Evolutionary conservation across 2,113 vertebrate species (phyloP).

Genomic region (Pseudorectes ferrugineus): DNA sequence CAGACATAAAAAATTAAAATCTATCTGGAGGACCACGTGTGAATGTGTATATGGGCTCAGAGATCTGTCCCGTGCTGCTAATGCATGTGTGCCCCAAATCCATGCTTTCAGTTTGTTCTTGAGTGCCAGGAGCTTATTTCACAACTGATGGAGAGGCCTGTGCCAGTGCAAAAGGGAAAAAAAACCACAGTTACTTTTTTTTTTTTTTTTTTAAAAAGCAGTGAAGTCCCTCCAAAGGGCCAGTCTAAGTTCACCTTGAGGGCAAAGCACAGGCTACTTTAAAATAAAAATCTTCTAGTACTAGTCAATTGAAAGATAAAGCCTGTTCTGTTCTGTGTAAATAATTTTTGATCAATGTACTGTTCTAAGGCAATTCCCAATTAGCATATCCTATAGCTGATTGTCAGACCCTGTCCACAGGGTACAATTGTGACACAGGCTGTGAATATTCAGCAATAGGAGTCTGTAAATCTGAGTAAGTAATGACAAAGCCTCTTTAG

Average conservation of each 20-base stretch:
- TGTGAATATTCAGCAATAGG: constrained; percentile 53
- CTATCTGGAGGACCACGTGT: background rate
- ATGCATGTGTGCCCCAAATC: background rate
- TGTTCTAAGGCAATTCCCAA: constrained; percentile 21
- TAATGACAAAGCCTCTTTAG: constrained; percentile 50
- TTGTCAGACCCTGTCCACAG: constrained; percentile 32
- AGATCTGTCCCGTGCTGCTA: background rate
- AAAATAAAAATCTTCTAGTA: constrained; percentile 45
- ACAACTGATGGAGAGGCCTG: background rate
- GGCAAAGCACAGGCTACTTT: background rate
- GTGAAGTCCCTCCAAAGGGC: background rate
- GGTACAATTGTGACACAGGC: constrained; percentile 44
- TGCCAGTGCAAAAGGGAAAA: background rate
- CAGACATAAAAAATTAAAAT: background rate
- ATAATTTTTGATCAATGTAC: constrained; percentile 71
- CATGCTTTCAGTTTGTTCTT: background rate
- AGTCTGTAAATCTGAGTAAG: constrained; percentile 57
- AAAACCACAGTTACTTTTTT: background rate
- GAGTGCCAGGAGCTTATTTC: background rate
- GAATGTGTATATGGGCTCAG: background rate
- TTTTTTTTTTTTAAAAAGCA: background rate
- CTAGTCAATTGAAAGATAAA: constrained; percentile 68
- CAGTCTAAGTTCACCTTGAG: constrained; percentile 1
- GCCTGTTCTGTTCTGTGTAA: constrained; percentile 68
- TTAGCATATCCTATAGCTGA: constrained; percentile 38